Percentiles rank a stretch among this genome's conserved stretches.
Evolutionary conservation across 2,888 invertebrate genomes (phyloP).

Genomic region (Cataglyphis livida): DNA sequence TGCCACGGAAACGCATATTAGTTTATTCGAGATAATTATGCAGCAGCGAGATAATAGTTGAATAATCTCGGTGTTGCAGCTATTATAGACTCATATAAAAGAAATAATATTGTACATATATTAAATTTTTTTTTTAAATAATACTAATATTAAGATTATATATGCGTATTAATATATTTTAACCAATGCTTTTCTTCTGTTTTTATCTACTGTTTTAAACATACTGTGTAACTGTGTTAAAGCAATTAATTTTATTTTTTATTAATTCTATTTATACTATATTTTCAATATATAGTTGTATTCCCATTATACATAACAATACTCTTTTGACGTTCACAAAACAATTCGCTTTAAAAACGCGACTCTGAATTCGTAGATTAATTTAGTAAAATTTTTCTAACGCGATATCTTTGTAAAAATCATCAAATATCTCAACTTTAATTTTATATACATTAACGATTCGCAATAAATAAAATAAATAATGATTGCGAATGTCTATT

Average conservation of each 20-base stretch:
- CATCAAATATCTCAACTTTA: neutral
- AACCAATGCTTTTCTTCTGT: neutral
- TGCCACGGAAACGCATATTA: neutral
- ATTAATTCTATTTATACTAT: neutral
- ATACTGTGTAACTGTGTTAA: neutral
- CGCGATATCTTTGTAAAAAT: conserved; percentile 2
- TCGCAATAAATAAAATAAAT: conserved; percentile 29
- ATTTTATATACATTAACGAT: neutral
- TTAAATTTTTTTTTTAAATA: neutral
- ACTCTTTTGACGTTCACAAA: neutral
- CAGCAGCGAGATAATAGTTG: neutral
- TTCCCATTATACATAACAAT: neutral
- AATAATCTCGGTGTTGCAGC: neutral
- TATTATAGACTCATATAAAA: neutral
- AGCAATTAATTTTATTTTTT: neutral
- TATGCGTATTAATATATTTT: neutral
- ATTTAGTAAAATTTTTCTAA: neutral
- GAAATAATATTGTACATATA: neutral
- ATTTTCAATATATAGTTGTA: neutral
- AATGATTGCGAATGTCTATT: conserved; percentile 3
- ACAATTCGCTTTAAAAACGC: neutral
- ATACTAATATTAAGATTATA: neutral
- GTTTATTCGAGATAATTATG: conserved; percentile 6
- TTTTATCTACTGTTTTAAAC: neutral
- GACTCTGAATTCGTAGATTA: neutral